Evolutionary conservation across 2,888 invertebrate genomes (phyloP), one percentile per base, ranked within the genome.

Genomic region (Gymnoscelis rufifasciata): DNA sequence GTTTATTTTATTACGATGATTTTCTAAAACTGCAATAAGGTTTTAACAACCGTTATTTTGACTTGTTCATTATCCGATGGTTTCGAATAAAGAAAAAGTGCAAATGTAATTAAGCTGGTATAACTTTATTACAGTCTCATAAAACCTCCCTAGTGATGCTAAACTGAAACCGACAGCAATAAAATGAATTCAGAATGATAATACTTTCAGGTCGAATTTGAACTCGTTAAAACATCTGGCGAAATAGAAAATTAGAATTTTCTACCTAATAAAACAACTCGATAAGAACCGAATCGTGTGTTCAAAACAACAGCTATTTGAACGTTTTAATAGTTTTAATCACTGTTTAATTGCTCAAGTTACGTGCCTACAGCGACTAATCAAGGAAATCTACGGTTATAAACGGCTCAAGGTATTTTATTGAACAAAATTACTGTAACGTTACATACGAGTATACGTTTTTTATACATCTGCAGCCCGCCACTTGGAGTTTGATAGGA

Each of bases 331-430:
- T 19, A 19, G 43, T 36, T 43, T 38, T 39, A 47, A 43, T 48
- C 15, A 47, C 29, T 15, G 26, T 30, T 36, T 39, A 46, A 45
- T 50, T 42, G 37, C 23, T 14, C 37, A 35, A 29, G 42, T 50
- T 45, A 38, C 45, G 50, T 36, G 45, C 42, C 13, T 38, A 45
- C 45, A 45, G 19, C 44, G 31, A 42, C 29, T 39, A 36, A 42
- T 50, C 50, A 50, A 45, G 50, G 38, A 50, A 45, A 50, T 42
- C 45, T 45, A 29, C 12, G 37, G 38, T 42, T 42, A 33, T 42
- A 49, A 42, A 50, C 45, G 12, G 50, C 42, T 43, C 50, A 46
- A 50, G 50, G 50, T 42, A 45, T 42, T 44, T 43, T 41, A 37
- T 49, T 43, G 30, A 26, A 28, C 40, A 37, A 27, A 43, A 36